Evolutionary conservation across 2,113 vertebrate genomes (phyloP).

Genomic region (Gadus chalcogrammus): DNA sequence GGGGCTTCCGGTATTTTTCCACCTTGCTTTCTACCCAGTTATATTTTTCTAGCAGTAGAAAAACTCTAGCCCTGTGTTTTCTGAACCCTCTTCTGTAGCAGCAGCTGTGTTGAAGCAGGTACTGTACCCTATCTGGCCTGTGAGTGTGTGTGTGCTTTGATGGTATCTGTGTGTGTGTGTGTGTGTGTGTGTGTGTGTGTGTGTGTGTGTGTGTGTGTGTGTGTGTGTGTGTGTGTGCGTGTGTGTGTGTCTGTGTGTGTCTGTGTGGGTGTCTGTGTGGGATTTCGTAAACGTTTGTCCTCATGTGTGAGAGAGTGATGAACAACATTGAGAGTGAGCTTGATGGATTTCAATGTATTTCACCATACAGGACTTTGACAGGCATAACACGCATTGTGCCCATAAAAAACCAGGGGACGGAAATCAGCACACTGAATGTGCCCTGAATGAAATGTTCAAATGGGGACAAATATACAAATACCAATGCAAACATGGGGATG

Average conservation of each 20-base stretch:
- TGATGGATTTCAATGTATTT: constrained; percentile 12
- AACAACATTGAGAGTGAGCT: neutral
- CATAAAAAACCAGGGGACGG: too few relatives aligned
- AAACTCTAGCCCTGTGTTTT: constrained; percentile 54
- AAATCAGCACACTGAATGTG: too few relatives aligned
- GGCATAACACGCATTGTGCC: constrained; percentile 27
- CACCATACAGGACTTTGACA: constrained; percentile 29
- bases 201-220: neutral
- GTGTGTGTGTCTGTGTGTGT: neutral
- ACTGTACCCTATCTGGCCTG: constrained; percentile 57
- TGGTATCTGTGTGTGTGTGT: constrained; percentile 48
- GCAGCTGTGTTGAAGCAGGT: constrained; percentile 71
- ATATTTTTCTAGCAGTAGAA: constrained; percentile 61
- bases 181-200: constrained; percentile 25
- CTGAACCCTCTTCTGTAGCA: constrained; percentile 59
- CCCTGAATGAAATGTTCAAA: too few relatives aligned
- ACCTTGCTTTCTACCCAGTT: constrained; percentile 55
- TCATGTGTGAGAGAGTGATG: constrained; percentile 2
- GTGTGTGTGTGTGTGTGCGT: neutral
- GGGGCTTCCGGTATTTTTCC: constrained; percentile 77
- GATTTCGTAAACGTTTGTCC: too few relatives aligned
- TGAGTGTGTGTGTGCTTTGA: constrained; percentile 62
- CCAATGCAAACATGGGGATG: too few relatives aligned
- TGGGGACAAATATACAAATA: too few relatives aligned
- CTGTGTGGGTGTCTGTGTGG: neutral